Percentiles rank a stretch among this genome's conserved stretches.
phyloP scores from a whole-genome alignment of 2,113 vertebrate species.

The Pelobates fuscus region DNA sequence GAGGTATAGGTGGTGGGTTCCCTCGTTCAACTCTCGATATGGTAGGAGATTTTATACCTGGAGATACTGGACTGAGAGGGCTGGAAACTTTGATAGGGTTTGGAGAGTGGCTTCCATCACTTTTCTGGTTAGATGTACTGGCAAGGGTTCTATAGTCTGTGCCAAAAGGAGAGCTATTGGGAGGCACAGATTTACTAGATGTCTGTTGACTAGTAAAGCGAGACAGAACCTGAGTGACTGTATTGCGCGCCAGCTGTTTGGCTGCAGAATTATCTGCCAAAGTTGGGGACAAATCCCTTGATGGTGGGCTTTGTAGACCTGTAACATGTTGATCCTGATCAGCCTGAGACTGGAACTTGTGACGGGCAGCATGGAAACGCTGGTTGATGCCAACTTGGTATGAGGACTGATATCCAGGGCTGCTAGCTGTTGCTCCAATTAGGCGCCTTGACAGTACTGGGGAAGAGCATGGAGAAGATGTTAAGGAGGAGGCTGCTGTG shows the following conservation, averaged over 20 bases:
- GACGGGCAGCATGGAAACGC: slow-evolving; percentile 90
- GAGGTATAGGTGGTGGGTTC: slow-evolving; percentile 92
- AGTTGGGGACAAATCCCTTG: slow-evolving; percentile 79
- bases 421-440: slow-evolving; percentile 72
- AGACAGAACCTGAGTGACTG: slow-evolving; percentile 90
- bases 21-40: slow-evolving; percentile 86
- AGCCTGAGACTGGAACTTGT: slow-evolving; percentile 92
- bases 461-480: slow-evolving; percentile 91
- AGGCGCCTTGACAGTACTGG: slow-evolving; percentile 84
- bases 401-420: slow-evolving; percentile 83
- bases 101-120: slow-evolving; percentile 64
- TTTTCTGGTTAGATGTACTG: slow-evolving; percentile 56
- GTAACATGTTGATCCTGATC: slow-evolving; percentile 79
- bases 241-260: slow-evolving; percentile 90
- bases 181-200: slow-evolving; percentile 69
- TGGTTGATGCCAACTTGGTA: slow-evolving; percentile 95
- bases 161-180: slow-evolving; percentile 89
- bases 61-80: slow-evolving; percentile 72
- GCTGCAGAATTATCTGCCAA: slow-evolving; percentile 75
- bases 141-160: slow-evolving; percentile 89
- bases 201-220: slow-evolving; percentile 88
- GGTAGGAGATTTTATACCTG: slow-evolving; percentile 85
- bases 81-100: slow-evolving; percentile 72
- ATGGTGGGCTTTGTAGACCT: slow-evolving; percentile 64
- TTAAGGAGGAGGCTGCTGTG: slow-evolving; percentile 89